phyloP scores from a whole-genome alignment of 2,888 invertebrate genomes.

The Lasioglossum malachurum region DNA sequence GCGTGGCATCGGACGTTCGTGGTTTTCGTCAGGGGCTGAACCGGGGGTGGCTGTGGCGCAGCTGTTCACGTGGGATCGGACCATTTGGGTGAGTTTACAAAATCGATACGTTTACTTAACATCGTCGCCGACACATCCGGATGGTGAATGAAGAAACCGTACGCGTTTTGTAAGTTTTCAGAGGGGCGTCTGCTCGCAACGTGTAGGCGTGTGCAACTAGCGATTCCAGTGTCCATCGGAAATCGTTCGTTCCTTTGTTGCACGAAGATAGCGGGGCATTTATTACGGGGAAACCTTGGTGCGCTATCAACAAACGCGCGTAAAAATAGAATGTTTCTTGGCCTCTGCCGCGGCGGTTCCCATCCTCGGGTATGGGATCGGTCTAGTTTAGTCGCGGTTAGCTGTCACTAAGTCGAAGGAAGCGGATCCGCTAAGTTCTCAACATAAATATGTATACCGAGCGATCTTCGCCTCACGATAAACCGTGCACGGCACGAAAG shows the following conservation, averaged over 20 bases:
- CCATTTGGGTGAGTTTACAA: conserved; percentile 34
- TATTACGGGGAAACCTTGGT: conserved; percentile 15
- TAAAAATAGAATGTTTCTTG: conserved; percentile 46
- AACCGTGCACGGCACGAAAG: conserved; percentile 32
- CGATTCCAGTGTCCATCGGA: not conserved
- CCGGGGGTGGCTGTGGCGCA: conserved; percentile 4
- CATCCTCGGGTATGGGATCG: conserved; percentile 56
- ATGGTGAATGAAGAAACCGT: not conserved
- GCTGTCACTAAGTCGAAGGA: conserved; percentile 63
- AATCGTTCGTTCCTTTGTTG: not conserved
- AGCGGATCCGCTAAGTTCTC: conserved; percentile 68
- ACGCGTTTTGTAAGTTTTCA: not conserved
- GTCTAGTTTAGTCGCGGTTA: conserved; percentile 48
- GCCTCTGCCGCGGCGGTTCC: conserved; percentile 41
- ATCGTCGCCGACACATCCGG: not conserved
- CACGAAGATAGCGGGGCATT: conserved; percentile 5
- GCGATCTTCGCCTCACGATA: conserved; percentile 36
- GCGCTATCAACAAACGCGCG: conserved; percentile 31
- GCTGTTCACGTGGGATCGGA: conserved; percentile 35
- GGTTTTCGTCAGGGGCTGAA: not conserved
- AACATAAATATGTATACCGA: conserved; percentile 47
- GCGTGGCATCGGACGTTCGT: not conserved
- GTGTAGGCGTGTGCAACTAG: too few relatives aligned
- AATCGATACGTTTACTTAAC: not conserved
- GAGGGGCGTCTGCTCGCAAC: not conserved